Evolutionary conservation across 2,888 invertebrate genomes (phyloP).

Genomic region (Dasypolia templi): DNA sequence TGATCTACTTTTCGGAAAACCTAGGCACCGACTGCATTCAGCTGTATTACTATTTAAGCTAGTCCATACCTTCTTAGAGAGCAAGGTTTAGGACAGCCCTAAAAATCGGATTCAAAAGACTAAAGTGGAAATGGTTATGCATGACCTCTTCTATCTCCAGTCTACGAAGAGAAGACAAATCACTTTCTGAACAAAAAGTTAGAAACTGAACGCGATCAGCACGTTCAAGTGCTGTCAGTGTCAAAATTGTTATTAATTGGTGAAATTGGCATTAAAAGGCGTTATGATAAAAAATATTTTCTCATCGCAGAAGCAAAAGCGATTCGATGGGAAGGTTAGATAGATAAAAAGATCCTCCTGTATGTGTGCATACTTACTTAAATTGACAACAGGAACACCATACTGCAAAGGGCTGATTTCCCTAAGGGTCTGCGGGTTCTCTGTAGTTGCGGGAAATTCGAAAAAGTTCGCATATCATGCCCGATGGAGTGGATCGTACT

Average conservation of each 20-base stretch:
- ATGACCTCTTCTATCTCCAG: too few relatives aligned
- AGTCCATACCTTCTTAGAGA: background rate
- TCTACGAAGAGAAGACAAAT: too few relatives aligned
- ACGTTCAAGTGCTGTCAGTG: too few relatives aligned
- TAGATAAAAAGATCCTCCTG: conserved; percentile 14
- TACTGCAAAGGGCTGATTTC: conserved; percentile 53
- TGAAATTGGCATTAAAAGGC: too few relatives aligned
- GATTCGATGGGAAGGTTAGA: conserved; percentile 1
- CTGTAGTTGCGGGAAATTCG: conserved; percentile 23
- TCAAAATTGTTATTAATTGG: too few relatives aligned
- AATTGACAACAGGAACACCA: conserved; percentile 48
- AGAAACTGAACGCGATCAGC: too few relatives aligned
- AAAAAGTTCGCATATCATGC: conserved; percentile 32
- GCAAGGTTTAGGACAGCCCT: background rate
- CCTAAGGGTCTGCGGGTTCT: conserved; percentile 36
- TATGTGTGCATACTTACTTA: conserved; percentile 41
- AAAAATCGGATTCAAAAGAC: background rate
- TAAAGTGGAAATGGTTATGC: background rate
- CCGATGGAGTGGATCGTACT: conserved; percentile 4
- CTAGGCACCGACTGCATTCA: background rate
- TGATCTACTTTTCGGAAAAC: background rate
- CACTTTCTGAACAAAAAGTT: too few relatives aligned
- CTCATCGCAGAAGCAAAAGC: background rate
- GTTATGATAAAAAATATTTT: background rate
- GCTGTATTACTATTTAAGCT: background rate